Evolutionary conservation across 2,888 invertebrate species (phyloP).

Genomic region (Nipponacmea schrenckii): DNA sequence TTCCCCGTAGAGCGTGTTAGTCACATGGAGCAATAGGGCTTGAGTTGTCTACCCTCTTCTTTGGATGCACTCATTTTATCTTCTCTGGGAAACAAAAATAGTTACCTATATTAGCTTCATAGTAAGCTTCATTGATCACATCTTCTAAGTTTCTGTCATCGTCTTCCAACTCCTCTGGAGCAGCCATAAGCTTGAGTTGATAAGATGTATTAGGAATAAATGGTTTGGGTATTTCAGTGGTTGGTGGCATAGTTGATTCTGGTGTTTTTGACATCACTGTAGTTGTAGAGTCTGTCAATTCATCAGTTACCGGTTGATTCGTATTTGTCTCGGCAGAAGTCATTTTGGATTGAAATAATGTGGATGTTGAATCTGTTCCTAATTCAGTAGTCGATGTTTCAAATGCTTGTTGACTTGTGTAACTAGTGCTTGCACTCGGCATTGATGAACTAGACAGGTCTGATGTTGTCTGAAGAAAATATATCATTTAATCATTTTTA

Average conservation of each 20-base stretch:
- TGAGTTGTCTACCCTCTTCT: too few relatives aligned
- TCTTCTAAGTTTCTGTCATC: background rate
- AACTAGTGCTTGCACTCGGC: too few relatives aligned
- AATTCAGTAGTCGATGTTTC: background rate
- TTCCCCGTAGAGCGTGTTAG: too few relatives aligned
- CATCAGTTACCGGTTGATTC: background rate
- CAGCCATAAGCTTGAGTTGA: background rate
- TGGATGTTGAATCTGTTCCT: background rate
- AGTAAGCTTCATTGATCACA: background rate
- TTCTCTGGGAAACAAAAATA: too few relatives aligned
- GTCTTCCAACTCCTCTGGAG: background rate
- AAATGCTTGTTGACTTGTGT: background rate
- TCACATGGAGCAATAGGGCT: too few relatives aligned
- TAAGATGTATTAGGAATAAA: conserved; percentile 1
- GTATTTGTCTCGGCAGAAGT: background rate
- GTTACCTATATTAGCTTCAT: conserved; percentile 4
- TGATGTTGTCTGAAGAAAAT: too few relatives aligned
- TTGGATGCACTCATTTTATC: too few relatives aligned
- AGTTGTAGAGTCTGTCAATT: background rate
- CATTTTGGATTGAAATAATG: background rate
- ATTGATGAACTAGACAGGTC: too few relatives aligned
- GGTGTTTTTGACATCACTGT: background rate
- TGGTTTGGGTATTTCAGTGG: conserved; percentile 1
- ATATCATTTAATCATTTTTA: too few relatives aligned
- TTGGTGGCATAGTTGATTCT: background rate